A percentile compares a stretch with the other conserved stretches of the same genome.
phyloP scores from a whole-genome alignment of 2,113 vertebrate genomes.

The Stictonetta naevosa region DNA sequence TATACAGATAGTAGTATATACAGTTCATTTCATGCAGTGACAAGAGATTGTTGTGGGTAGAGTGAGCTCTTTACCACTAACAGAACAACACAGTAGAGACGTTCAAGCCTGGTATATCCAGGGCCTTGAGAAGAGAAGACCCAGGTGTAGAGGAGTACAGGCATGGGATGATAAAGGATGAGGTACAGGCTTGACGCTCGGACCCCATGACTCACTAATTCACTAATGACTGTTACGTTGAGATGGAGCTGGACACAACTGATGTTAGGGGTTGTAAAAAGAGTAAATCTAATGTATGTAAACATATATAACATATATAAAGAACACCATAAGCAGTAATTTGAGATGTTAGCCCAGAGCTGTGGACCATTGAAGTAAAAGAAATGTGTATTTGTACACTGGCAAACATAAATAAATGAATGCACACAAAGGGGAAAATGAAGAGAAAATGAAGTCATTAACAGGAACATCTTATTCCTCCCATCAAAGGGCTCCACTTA shows the following conservation, averaged over 20 bases:
- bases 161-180: too few relatives aligned
- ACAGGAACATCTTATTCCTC: not conserved
- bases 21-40: too few relatives aligned
- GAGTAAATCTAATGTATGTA: not conserved
- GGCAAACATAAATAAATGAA: not conserved
- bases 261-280: not conserved
- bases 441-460: not conserved
- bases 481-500: not conserved
- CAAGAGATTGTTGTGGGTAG: not conserved
- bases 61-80: not conserved
- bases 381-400: not conserved
- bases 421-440: not conserved
- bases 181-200: not conserved
- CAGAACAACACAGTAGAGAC: not conserved
- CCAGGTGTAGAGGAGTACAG: fast-evolving
- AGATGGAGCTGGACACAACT: not conserved
- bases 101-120: too few relatives aligned
- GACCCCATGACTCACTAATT: too few relatives aligned
- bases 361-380: not conserved
- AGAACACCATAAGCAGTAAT: not conserved
- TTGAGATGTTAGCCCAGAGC: not conserved
- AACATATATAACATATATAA: not conserved
- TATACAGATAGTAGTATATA: not conserved
- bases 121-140: not conserved
- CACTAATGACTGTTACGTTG: too few relatives aligned